phyloP scores from a whole-genome alignment of 2,888 invertebrate genomes.

The Trichogramma dendrolimi region DNA sequence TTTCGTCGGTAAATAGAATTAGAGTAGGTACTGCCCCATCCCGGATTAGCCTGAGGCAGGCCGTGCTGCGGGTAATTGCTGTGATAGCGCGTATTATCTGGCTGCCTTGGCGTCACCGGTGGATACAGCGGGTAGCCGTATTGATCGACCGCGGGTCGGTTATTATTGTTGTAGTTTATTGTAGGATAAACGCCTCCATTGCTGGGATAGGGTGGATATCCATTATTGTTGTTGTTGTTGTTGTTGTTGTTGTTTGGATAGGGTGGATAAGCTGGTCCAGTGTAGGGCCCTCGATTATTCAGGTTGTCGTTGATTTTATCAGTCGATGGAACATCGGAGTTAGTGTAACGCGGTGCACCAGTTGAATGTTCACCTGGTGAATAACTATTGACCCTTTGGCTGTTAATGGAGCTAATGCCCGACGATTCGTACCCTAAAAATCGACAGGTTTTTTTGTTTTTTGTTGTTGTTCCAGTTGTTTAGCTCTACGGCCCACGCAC shows the following conservation, averaged over 20 bases:
- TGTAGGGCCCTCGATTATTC: conserved; percentile 37
- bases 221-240: conserved; percentile 33
- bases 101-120: conserved; percentile 14
- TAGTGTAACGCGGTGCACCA: conserved; percentile 31
- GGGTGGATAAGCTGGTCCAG: conserved; percentile 32
- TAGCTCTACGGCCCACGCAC: not conserved
- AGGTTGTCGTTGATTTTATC: conserved; percentile 28
- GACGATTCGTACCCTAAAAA: conserved; percentile 48
- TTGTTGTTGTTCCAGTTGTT: conserved; percentile 4
- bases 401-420: conserved; percentile 44
- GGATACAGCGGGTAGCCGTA: conserved; percentile 33
- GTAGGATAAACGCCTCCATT: not conserved
- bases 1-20: conserved; percentile 13
- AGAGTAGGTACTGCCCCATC: conserved; percentile 10
- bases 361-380: conserved; percentile 30
- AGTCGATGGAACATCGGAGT: conserved; percentile 46
- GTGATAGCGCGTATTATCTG: conserved; percentile 29
- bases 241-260: conserved; percentile 35
- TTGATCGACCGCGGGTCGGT: conserved; percentile 24
- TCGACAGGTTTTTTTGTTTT: conserved; percentile 17
- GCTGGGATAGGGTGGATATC: conserved; percentile 44
- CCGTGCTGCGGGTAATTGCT: conserved; percentile 24
- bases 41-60: conserved; percentile 20
- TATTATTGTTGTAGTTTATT: conserved; percentile 8
- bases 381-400: conserved; percentile 31